A percentile compares a stretch with the other conserved stretches of the same genome.
Conservation (phyloP, 2,797 vertebrate species). For the Esox lucius region DNA sequence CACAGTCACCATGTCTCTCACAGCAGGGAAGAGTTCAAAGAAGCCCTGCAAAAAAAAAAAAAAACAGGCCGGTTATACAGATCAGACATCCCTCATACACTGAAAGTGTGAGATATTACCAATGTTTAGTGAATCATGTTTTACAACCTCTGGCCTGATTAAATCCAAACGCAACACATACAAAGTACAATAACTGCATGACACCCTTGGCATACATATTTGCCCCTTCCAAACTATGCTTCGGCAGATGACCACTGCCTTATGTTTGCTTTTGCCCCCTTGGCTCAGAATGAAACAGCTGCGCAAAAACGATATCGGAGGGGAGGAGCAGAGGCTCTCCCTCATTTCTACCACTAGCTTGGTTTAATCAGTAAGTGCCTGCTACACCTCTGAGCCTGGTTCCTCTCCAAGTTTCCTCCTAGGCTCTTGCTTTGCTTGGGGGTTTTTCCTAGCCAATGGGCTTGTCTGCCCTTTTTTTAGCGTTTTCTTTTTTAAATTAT, state of each 20-base stretch:
- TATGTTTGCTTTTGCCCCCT: too few species aligned
- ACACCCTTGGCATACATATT: not conserved
- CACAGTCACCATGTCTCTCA: constrained; percentile 77
- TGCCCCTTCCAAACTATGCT: not conserved
- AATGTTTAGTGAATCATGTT: too few species aligned
- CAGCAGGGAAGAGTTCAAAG: constrained; percentile 83
- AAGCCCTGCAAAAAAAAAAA: constrained; percentile 78
- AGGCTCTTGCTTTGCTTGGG: too few species aligned
- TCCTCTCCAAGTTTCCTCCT: too few species aligned
- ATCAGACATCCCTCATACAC: not conserved
- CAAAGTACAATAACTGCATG: not conserved
- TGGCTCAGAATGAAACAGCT: not conserved
- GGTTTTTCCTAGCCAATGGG: too few species aligned
- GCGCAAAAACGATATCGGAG: not conserved
- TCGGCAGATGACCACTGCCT: too few species aligned
- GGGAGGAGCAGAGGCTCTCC: too few species aligned
- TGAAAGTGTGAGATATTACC: not conserved
- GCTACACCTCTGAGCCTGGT: not conserved
- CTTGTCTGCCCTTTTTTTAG: not conserved
- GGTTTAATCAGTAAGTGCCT: too few species aligned
- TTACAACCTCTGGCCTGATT: not conserved
- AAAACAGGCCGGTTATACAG: not conserved
- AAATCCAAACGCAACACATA: not conserved
- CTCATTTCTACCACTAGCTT: too few species aligned
- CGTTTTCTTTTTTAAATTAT: not conserved